Evolutionary conservation across 2,888 invertebrate genomes (phyloP), one percentile per base, ranked within the genome.

Genomic region (Punctoribates punctum): DNA sequence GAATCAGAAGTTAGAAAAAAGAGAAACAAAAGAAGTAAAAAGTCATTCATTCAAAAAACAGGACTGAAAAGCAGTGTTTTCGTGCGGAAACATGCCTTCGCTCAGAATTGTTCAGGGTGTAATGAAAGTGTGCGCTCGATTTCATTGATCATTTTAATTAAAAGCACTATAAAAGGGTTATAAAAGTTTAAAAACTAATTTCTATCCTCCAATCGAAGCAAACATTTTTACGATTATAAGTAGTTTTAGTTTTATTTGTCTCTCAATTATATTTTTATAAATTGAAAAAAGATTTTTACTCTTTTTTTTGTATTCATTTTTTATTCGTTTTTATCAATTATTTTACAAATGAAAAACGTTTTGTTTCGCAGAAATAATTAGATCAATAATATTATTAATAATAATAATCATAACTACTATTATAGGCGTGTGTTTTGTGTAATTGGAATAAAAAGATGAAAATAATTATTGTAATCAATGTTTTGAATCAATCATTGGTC

Each of bases 381-480:
- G 42, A 42, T 42, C 42, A 42, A 42, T 42, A 42, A 42, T 42
- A 42, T 42, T 42, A 42, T 42, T 42, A 42, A 9, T 42, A 42
- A 42, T 42, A 54, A 54, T 23, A 54, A 54, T 54, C 25, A 54
- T 20, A 54, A 23, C 54, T 23, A 54, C 11, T 54, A 54, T 11
- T 54, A 54, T 54, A 54, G 25, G 54, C 54, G 25, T 54, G 25
- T 20, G 54, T 23, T 54, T 54, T 54, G 54, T 23, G 25, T 23
- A 54, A 54, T 23, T 54, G 9, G 25, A 23, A 54, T 54, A 54
- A 54, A 54, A 54, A 54, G 25, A 25, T 23, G 25, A 54, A 54
- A 51, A 17, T 60, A 60, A 27, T 60, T 29, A 29, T 60, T 29
- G 9, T 60, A 60, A 60, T 60, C 25, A 60, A 60, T n/a, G 23